Conservation (phyloP, 2,113 vertebrate genomes). For the Chaetops frenatus region DNA sequence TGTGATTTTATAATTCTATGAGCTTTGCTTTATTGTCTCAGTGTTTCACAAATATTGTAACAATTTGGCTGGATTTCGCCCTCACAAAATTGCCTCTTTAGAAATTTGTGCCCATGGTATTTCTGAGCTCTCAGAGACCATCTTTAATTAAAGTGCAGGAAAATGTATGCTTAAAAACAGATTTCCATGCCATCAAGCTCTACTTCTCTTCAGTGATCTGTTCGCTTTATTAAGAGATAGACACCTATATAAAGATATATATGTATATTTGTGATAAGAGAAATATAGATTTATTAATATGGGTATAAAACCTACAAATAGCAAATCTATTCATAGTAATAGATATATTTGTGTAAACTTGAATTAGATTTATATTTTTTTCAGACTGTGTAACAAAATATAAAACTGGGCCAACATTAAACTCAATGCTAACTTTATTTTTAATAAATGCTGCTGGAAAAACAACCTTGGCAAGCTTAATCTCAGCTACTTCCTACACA, state of each 20-base stretch:
- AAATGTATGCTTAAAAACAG: background rate
- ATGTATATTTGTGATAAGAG: background rate
- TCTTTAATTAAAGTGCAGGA: background rate
- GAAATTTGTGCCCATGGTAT: background rate
- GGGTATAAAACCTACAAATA: background rate
- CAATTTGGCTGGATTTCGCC: background rate
- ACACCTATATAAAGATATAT: background rate
- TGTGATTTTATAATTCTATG: background rate
- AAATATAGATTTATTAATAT: background rate
- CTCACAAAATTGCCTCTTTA: background rate
- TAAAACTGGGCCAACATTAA: background rate
- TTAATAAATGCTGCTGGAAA: background rate
- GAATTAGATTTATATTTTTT: background rate
- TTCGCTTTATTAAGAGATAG: background rate
- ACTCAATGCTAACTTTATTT: background rate
- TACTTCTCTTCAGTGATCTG: background rate
- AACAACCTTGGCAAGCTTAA: background rate
- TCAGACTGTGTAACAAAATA: background rate
- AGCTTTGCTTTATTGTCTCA: background rate
- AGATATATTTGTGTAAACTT: background rate
- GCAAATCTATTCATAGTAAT: background rate
- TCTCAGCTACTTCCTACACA: background rate
- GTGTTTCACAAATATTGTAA: background rate
- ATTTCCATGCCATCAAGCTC: background rate
- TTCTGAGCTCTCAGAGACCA: background rate